These are phyloP conservation scores for human DNA, from an alignment of 2,113 vertebrate genomes.

Conservation along the genomic window DNA sequence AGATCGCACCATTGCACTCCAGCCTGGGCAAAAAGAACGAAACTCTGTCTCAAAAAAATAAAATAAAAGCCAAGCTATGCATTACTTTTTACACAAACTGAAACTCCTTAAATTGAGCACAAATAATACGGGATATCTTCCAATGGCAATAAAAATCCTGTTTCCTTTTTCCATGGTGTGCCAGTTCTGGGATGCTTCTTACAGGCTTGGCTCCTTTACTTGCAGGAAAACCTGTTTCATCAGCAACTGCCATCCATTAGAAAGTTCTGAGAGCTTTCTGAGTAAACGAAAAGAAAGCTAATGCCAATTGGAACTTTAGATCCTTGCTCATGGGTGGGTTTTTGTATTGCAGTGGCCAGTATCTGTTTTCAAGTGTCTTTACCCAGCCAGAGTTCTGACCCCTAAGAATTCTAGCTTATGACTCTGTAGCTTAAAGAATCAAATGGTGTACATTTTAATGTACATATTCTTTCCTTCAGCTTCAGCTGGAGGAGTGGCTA, in stretches of 20 bases:
- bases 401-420: background rate
- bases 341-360: background rate
- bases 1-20: no score
- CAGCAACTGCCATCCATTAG: background rate
- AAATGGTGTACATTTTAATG: background rate
- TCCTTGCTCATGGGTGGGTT: background rate
- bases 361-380: background rate
- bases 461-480: background rate
- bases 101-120: background rate
- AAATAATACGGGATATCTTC: background rate
- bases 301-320: background rate
- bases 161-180: background rate
- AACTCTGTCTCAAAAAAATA: no score
- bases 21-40: no score
- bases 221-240: background rate
- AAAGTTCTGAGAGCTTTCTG: slow-evolving; percentile 37
- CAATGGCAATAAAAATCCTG: background rate
- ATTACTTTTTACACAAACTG: background rate
- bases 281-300: slow-evolving; percentile 22
- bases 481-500: background rate
- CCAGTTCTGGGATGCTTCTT: background rate
- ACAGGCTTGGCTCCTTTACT: background rate
- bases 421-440: background rate
- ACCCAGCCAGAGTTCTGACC: background rate
- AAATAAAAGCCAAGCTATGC: background rate